Base-by-base conservation (phyloP, 2,113 vertebrate species). In the Pleuronectes platessa region DNA sequence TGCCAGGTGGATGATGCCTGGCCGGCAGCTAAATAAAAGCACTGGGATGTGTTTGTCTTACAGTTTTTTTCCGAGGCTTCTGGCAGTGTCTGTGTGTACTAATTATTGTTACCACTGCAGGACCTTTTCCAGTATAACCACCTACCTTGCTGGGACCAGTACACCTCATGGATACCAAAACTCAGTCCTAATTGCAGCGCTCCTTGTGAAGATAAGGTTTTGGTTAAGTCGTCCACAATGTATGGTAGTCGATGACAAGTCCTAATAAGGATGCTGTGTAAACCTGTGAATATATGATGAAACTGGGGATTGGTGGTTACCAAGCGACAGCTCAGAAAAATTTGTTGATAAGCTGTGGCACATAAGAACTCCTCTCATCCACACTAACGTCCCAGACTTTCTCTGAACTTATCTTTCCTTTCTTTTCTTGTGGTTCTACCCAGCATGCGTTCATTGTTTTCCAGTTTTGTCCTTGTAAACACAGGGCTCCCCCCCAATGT, bases 1-100 rank as follows among this genome's bases (percentile, higher is more conserved):
- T 71, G 72, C 85, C 82, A 88, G 84, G 73, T 77, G 70, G 49
- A 76, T 59, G 59, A 51, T 60, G 73, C 60, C 37, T 55, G 60
- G 40, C 51, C 66, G 73, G 64, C 37, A 61, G 60, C 56, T 40
- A 71, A 65, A 68, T 68, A 40, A 78, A 79, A 78, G 61, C 55
- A 61, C 20, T 0, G 3, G 27, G 61, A 67, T 58, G 7, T 10
- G 21, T 81, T 76, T 78, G 74, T 76, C 58, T 64, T 49, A 65
- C 71, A 65, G 64, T 49, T 69, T 74, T 62, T 55, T 77, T 78
- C 61, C 0, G 45, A 71, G 63, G 51, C 55, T 68, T 49, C 67
- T 74, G 73, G 68, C 61, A 23, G 42, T 31, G 67, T 67, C 61
- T 74, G 31, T 47, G 70, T 83, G 40, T 75, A 27, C 6, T 35